Evolutionary conservation across 2,113 vertebrate genomes (phyloP), one percentile per base, ranked within the genome.

Genomic region (Illadopsis cleaveri): DNA sequence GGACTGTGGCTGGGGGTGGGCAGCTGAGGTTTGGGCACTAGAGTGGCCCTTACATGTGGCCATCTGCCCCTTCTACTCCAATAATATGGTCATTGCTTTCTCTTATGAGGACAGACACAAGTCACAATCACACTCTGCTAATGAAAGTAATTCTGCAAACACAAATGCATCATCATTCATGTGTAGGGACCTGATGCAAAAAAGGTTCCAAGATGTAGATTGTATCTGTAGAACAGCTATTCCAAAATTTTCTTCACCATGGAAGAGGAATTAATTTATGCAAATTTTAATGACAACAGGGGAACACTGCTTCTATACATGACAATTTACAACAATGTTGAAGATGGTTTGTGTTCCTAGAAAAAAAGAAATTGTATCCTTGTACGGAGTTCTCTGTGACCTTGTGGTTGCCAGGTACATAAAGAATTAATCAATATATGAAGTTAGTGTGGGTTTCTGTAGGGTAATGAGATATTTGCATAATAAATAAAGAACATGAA

Each of bases 1-100:
- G 44, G 30, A 58, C 25, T 45, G 22, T 58, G 60, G 22, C 48
- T 82, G 30, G 56, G 6, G 2, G 19, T 25, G 10, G 21, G 18
- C 35, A 48, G 28, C 73, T 79, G 70, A 76, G 48, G n/a, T 86
- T 78, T 71, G 24, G 40, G 61, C 28, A 31, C 11, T 25, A 8
- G 12, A 44, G 47, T 9, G 5, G 71, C 12, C 27, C 1, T 30
- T 61, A 3, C 0, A 4, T 1, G 2, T 31, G n/a, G 17, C 48
- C 22, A 24, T 60, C 35, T 88, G 69, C 7, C n/a, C 31, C 31
- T 47, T 57, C 58, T 31, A 27, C n/a, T 53, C n/a, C 42, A 42
- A 5, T 40, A 15, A 14, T 44, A 13, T 2, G 10, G 35, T 30
- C 56, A 42, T 51, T 42, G 10, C 18, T 51, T 86, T 89, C 57